Evolutionary conservation across 2,113 vertebrate species (phyloP).

Genomic region (Trematocara nigrifrons): DNA sequence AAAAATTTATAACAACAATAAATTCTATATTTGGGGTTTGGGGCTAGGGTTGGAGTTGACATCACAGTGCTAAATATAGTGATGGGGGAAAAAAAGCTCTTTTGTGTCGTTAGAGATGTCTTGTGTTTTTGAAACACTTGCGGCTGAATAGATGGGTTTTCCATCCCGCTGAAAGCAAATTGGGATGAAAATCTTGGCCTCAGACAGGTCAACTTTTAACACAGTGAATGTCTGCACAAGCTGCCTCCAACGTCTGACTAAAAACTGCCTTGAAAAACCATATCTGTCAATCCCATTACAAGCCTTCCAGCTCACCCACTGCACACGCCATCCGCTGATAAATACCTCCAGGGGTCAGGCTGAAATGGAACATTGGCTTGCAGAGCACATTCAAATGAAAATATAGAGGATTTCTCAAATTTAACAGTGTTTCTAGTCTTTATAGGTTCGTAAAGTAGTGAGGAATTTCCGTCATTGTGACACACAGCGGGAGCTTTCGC

Average conservation of each 20-base stretch:
- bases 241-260: not conserved
- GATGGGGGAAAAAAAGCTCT: rapidly evolving
- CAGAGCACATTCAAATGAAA: not conserved
- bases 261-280: constrained; percentile 1
- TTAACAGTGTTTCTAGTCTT: not conserved
- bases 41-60: not conserved
- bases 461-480: not conserved
- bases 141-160: not conserved
- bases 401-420: not conserved
- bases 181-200: not conserved
- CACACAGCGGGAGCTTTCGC: not conserved
- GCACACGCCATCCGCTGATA: constrained; percentile 5
- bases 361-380: constrained; percentile 7
- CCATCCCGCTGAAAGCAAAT: not conserved
- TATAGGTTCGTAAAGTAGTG: not conserved
- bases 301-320: not conserved
- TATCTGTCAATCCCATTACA: constrained; percentile 13
- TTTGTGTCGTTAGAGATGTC: not conserved
- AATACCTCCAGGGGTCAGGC: not conserved
- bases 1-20: not conserved
- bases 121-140: not conserved
- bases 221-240: not conserved
- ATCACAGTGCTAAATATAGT: not conserved
- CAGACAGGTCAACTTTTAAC: not conserved
- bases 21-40: not conserved